phyloP scores from a whole-genome alignment of 2,888 invertebrate genomes.

The Chaetogeoica ovagalla region DNA sequence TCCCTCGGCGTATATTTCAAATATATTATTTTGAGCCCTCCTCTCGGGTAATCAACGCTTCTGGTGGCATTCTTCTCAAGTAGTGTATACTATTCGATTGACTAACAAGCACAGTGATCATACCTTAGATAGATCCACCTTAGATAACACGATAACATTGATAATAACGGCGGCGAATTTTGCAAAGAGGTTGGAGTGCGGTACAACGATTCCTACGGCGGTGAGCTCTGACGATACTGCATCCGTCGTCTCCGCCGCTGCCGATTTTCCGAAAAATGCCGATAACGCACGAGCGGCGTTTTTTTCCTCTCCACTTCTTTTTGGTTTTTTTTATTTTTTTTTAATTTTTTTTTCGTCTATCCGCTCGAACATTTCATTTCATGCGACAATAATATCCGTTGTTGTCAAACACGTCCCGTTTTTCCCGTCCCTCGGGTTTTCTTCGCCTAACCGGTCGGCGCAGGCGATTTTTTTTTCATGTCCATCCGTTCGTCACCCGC shows the following conservation, averaged over 20 bases:
- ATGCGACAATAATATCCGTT: background rate
- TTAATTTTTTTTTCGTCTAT: background rate
- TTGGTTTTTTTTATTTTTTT: background rate
- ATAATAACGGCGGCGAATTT: background rate
- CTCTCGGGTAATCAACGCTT: too few species aligned
- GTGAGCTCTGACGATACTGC: too few species aligned
- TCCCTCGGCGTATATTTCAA: too few species aligned
- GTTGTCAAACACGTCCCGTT: background rate
- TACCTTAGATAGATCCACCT: too few species aligned
- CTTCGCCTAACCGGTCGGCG: background rate
- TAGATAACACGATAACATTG: too few species aligned
- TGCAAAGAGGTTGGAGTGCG: constrained; percentile 24
- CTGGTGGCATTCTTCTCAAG: too few species aligned
- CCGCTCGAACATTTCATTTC: background rate
- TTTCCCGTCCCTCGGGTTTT: background rate
- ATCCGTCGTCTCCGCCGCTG: too few species aligned
- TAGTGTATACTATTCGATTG: too few species aligned
- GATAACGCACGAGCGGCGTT: background rate
- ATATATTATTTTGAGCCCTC: too few species aligned
- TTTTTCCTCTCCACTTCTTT: background rate
- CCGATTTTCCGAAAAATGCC: background rate
- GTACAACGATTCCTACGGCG: background rate
- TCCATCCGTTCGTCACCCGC: constrained; percentile 1
- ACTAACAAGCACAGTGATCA: too few species aligned
- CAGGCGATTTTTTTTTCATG: constrained; percentile 22